phyloP scores from a whole-genome alignment of 2,888 invertebrate genomes.

The Lepeophtheirus nordmannii region DNA sequence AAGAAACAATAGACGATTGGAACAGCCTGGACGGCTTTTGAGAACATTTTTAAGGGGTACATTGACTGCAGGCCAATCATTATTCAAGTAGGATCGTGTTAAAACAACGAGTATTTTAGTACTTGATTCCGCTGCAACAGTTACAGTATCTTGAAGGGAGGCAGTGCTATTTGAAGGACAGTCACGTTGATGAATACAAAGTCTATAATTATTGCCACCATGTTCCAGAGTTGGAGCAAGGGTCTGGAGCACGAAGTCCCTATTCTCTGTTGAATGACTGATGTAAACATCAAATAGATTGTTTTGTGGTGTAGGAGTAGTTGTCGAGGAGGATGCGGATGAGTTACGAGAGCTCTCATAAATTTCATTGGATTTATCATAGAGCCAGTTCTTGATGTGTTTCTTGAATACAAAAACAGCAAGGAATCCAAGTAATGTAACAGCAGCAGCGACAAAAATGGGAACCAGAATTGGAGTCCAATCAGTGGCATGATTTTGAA shows the following conservation, averaged over 20 bases:
- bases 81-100: conserved; percentile 79
- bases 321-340: background rate
- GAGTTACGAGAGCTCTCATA: conserved; percentile 14
- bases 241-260: conserved; percentile 73
- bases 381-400: conserved; percentile 17
- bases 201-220: conserved; percentile 55
- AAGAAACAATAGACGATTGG: conserved; percentile 12
- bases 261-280: conserved; percentile 82
- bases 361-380: conserved; percentile 17
- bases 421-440: conserved; percentile 21
- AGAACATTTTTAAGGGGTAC: conserved; percentile 36
- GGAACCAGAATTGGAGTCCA: conserved; percentile 19
- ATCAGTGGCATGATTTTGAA: background rate
- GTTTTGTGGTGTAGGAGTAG: conserved; percentile 26
- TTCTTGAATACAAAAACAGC: conserved; percentile 16
- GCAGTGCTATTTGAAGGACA: conserved; percentile 56
- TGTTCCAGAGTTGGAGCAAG: conserved; percentile 71
- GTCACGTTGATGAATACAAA: conserved; percentile 81
- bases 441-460: conserved; percentile 15
- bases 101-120: conserved; percentile 74
- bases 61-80: conserved; percentile 54
- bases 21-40: background rate
- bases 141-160: conserved; percentile 77
- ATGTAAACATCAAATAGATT: conserved; percentile 87
- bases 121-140: conserved; percentile 78